Base-by-base conservation (phyloP, 2,888 invertebrate genomes). In the Encarsia formosa region DNA sequence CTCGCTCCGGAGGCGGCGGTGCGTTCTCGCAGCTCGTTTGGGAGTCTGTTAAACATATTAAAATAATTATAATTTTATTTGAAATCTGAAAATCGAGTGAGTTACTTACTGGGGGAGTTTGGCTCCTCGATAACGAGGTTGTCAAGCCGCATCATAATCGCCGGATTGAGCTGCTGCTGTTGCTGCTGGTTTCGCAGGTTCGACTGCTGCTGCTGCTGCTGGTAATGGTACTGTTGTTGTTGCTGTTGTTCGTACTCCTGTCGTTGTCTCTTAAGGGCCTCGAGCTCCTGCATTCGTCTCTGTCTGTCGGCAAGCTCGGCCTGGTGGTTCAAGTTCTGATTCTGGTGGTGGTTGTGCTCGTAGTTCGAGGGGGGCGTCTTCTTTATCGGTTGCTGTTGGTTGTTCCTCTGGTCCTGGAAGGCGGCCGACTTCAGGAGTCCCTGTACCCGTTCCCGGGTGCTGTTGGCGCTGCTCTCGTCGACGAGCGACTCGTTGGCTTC, bases 1-100 rank as follows among this genome's bases (percentile, higher is more conserved):
- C 91, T 57, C 93, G 82, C 72, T 91, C 90, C 3, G 93, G 93
- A 19, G 92, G 91, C 38, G 87, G 82, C 4, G 79, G 77, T 45
- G 86, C 81, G n/a, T n/a, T n/a, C 15, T 73, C 72, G 38, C 65
- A 70, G 22, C 65, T 66, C 52, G 65, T 69, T 61, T 68, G 70
- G 18, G 67, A 65, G 15, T 67, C 71, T 70, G 47, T 8, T 45
- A 50, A 45, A 29, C 26, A 46, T 35, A 22, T 13, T 15, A 18
- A 16, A 32, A 20, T 16, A 22, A 34, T 42, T 16, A 26, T 23
- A 47, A 35, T 43, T n/a, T 26, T 26, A 11, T 11, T 26, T 11
- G 26, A 26, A 35, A 35, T 3, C 4, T 15, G n/a, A n/a, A n/a
- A n/a, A n/a, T n/a, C n/a, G n/a, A n/a, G n/a, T 15, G 19, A 35